Evolutionary conservation across 2,113 vertebrate genomes (phyloP), one percentile per base, ranked within the genome.

Genomic region (Bubo bubo): DNA sequence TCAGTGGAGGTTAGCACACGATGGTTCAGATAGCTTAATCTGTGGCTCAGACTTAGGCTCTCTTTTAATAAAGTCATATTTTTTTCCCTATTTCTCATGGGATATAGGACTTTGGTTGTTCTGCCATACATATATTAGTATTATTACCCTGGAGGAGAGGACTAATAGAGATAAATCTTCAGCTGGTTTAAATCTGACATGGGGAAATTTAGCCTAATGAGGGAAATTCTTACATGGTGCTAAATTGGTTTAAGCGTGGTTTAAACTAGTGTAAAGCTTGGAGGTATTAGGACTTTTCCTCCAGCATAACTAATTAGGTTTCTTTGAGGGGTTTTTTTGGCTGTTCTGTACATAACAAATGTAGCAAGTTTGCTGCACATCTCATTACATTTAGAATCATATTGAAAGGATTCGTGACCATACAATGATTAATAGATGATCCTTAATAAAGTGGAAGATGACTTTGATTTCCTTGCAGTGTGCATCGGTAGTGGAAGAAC

Each of bases 221-320:
- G 60, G 80, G 72, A 47, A 84, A 55, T 35, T 86, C 88, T 74
- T 86, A 59, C 30, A 26, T 47, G n/a, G 28, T 67, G 50, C 83
- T 86, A 63, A 91, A 79, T 87, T 86, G 89, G 32, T 95, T 94
- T 94, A 95, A 92, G 50, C n/a, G 16, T 49, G n/a, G n/a, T 94
- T 94, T 88, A 93, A 94, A 84, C 49, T 41, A 67, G n/a, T 74
- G 2, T 56, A 79, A 88, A 93, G 56, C 88, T 93, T 89, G 52
- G 82, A 94, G 80, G 73, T 86, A 67, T 91, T 64, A 85, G 81
- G 58, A 55, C 56, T 97, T 47, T 96, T 90, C 24, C 45, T 92
- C 49, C 32, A 76, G 53, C 45, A 16, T 74, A 90, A 82, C 95
- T 79, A 90, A 87, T 89, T 35, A 70, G 23, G 34, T 86, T 81